Percentiles rank a stretch among this genome's conserved stretches.
Conservation (phyloP, 2,113 vertebrate genomes). For the Paradoxurus hermaphroditus region DNA sequence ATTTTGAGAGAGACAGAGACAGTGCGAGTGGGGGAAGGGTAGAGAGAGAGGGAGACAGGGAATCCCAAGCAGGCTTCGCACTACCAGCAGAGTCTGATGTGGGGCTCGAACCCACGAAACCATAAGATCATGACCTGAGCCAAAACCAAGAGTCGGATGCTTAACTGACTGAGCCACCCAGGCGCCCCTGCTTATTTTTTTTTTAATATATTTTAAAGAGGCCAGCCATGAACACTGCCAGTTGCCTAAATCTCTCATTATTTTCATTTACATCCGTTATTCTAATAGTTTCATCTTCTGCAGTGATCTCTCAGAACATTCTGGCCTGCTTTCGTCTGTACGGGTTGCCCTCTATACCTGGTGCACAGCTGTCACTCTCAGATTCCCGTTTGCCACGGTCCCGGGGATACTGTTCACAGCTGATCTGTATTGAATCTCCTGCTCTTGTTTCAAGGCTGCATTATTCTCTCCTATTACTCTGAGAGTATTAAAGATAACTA, state of each 20-base stretch:
- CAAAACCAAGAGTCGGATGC: no score
- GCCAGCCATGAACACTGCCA: background rate
- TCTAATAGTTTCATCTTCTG: background rate
- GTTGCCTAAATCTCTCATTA: background rate
- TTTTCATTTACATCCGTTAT: background rate
- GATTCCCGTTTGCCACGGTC: background rate
- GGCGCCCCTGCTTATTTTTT: background rate
- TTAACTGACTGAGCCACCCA: no score
- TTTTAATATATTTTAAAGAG: background rate
- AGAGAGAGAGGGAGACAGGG: no score
- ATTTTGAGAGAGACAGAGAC: no score
- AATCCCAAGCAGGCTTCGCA: no score
- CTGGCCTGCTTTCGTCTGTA: background rate
- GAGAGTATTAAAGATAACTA: background rate
- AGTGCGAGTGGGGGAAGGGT: no score
- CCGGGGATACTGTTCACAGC: background rate
- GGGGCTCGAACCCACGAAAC: no score
- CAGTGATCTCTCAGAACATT: background rate
- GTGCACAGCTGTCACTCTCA: background rate
- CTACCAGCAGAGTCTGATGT: no score
- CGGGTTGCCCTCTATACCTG: fast-evolving
- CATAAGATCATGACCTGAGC: no score
- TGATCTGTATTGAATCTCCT: background rate
- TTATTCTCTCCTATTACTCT: background rate
- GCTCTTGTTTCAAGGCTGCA: background rate